A percentile compares a stretch with the other conserved stretches of the same genome.
Evolutionary conservation across 2,113 vertebrate genomes (phyloP).

Genomic region (Potamarius usumacintae): DNA sequence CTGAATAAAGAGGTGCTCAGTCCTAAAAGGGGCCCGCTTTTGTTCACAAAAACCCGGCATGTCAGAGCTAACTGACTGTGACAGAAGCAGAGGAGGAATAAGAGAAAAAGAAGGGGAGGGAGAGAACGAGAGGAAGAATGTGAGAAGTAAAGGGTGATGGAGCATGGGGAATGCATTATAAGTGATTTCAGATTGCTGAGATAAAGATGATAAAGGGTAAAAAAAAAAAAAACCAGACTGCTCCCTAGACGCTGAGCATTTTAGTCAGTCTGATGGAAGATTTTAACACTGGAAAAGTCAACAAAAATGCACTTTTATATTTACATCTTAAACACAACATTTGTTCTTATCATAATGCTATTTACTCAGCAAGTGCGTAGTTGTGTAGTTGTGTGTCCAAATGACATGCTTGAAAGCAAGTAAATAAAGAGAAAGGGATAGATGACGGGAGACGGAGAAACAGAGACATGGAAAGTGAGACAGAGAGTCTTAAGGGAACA

Average conservation of each 20-base stretch:
- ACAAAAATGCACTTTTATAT: neutral
- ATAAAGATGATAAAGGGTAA: neutral
- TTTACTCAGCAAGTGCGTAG: neutral
- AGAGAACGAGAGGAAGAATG: too few species aligned
- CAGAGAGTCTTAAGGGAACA: constrained; percentile 2
- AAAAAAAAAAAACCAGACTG: neutral
- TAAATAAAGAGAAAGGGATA: neutral
- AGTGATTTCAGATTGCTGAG: constrained; percentile 33
- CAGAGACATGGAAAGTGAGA: neutral
- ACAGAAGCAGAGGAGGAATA: neutral
- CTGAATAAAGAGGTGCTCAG: constrained; percentile 17
- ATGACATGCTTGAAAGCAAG: neutral
- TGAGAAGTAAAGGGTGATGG: too few species aligned
- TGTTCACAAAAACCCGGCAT: constrained; percentile 1
- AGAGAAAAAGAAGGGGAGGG: too few species aligned
- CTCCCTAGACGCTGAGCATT: constrained; percentile 29
- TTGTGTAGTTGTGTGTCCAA: neutral
- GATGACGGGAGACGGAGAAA: neutral
- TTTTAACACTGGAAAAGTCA: neutral
- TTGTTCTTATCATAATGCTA: neutral
- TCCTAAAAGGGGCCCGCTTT: neutral
- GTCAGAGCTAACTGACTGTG: constrained; percentile 23
- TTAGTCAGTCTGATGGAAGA: neutral
- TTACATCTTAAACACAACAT: neutral
- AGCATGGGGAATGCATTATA: neutral